phyloP scores from a whole-genome alignment of 1,140 invertebrate species.

The Plutomurus gul region DNA sequence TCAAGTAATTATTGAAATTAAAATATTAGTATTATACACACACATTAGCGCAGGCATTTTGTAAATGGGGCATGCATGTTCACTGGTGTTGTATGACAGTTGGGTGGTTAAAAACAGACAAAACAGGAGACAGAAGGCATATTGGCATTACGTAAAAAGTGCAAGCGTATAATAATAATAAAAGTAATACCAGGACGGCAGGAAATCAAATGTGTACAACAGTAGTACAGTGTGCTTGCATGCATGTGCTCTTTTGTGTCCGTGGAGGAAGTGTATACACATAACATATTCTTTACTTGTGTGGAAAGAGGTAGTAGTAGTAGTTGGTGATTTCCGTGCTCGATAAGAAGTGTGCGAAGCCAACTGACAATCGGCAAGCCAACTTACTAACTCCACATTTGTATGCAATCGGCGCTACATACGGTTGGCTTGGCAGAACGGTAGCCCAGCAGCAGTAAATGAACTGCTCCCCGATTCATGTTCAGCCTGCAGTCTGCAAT shows the following conservation, averaged over 20 bases:
- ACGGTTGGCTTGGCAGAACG: neutral
- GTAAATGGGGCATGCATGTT: neutral
- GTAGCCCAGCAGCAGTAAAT: no score
- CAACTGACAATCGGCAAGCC: neutral
- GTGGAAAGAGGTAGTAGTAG: neutral
- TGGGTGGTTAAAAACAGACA: neutral
- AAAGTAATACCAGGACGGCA: no score
- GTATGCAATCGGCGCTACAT: neutral
- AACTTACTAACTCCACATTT: neutral
- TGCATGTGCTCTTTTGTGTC: neutral
- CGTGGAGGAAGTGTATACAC: neutral
- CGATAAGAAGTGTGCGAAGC: constrained; percentile 4
- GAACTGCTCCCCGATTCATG: no score
- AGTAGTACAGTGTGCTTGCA: no score
- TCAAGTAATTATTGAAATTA: neutral
- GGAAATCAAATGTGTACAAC: neutral
- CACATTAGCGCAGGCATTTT: no score
- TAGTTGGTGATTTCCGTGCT: neutral
- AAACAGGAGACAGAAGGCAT: neutral
- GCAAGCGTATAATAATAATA: no score
- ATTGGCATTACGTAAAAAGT: neutral
- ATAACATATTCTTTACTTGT: neutral
- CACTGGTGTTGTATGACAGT: neutral
- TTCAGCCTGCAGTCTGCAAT: neutral
- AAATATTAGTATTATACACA: neutral